Base-by-base conservation (phyloP, 2,113 vertebrate species). In the Ammodramus savannarum region DNA sequence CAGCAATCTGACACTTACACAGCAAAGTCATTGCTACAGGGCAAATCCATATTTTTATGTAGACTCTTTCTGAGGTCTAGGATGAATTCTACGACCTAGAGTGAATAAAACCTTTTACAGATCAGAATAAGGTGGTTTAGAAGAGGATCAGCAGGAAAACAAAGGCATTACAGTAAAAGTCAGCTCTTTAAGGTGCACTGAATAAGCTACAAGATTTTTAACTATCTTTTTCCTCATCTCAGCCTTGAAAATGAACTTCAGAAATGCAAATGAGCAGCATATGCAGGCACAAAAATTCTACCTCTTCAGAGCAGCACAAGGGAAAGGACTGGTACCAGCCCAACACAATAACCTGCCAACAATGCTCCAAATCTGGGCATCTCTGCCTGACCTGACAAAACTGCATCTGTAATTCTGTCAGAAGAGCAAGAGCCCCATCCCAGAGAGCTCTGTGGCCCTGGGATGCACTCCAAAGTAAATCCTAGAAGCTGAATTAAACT, bases 41-140 rank as follows among this genome's bases (percentile, higher is more conserved):
- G 62, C 32, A 95, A 92, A 92, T 54, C 57, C 51, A 5, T 76
- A 80, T 71, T 92, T 96, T 93, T 85, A 93, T 49, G 36, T 32
- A 43, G 62, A 75, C 38, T 73, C 57, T 81, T 88, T 93, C 84
- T 95, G 89, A 92, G 77, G 62, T 91, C 86, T 97, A 91, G 86
- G 74, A 82, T 75, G 52, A 92, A 89, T 92, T 95, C 68, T 91
- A 85, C 1, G 5, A 95, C 89, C 67, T 79, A 72, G 52, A 92
- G 89, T 43, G 66, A 96, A 79, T 65, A 82, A 79, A 87, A 87
- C 87, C 75, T 96, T 82, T 83, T 85, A 94, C 77, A 73, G 29
- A 89, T 66, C 41, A 69, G 44, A 94, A 59, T 44, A 74, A 68
- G 52, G 44, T 77, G 57, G 22, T 78, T 72, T 82, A 39, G 61